Evolutionary conservation across 1,140 invertebrate species (phyloP), one percentile per base, ranked within the genome.

Genomic region (Drosophila mojavensis): DNA sequence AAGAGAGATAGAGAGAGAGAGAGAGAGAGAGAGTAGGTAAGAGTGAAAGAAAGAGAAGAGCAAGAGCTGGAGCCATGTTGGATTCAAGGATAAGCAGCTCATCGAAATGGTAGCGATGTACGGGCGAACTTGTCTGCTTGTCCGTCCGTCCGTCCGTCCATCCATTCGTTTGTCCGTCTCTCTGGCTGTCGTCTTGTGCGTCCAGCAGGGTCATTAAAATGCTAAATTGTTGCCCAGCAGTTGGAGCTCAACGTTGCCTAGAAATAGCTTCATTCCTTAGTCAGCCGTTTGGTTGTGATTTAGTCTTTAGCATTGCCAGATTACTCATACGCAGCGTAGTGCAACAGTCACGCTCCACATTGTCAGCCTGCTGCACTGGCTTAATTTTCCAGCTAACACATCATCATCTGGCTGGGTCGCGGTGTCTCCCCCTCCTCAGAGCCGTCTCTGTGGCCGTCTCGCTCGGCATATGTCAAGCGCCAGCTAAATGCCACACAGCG

Each of bases 261-360:
- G 70, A 80, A 88, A 89, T 89, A 45, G 84, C 76, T 79, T 89
- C 77, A 80, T 80, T 80, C 79, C 58, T 54, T 59, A 11, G 43
- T 54, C 51, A 51, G 56, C 39, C 65, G 28, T 39, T 56, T 15
- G 63, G 50, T 17, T 43, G 26, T 64, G 28, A 51, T 69, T 68
- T 77, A 30, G 36, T n/a, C 28, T 47, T 59, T 39, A 13, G 43
- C 33, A 30, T 47, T 68, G 55, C 51, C 66, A 65, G 71, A 83
- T 83, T 71, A 80, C 83, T 79, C 83, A 86, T 88, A 88, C 75
- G 83, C 81, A 60, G 67, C 72, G 65, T 88, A 33, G 17, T 50
- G 66, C 65, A 54, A 60, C 70, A 56, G 66, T 51, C 58, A 45
- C 48, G 48, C 47, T 20, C 47, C 17, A 6, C 6, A 48, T 24